phyloP scores from a whole-genome alignment of 2,113 vertebrate genomes.

The Aspiorhynchus laticeps region DNA sequence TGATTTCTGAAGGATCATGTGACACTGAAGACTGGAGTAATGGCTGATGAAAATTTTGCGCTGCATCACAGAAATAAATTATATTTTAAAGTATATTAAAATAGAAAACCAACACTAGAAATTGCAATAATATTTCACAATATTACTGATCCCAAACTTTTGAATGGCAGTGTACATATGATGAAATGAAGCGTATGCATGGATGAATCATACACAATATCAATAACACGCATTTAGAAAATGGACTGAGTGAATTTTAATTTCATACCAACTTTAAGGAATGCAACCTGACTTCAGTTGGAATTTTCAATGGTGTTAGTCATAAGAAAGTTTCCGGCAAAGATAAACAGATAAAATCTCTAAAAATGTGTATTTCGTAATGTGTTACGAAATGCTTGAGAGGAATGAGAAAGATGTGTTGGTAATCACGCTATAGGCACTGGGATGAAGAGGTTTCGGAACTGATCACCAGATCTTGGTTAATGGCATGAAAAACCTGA shows the following conservation, averaged over 20 bases:
- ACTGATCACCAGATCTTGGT: constrained; percentile 60
- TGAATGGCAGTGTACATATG: too few relatives aligned
- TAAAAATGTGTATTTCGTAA: too few relatives aligned
- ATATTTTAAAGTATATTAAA: too few relatives aligned
- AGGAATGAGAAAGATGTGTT: constrained; percentile 61
- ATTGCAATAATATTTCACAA: too few relatives aligned
- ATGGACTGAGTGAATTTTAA: not conserved
- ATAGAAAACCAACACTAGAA: too few relatives aligned
- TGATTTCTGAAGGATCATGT: too few relatives aligned
- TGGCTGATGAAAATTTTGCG: too few relatives aligned
- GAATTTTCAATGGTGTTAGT: not conserved
- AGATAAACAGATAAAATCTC: constrained; percentile 69
- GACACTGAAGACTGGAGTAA: too few relatives aligned
- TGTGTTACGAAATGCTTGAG: constrained; percentile 64
- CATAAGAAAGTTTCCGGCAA: not conserved
- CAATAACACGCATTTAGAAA: not conserved
- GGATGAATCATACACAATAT: not conserved
- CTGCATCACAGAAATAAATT: too few relatives aligned
- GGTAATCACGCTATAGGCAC: constrained; percentile 67
- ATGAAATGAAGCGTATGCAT: too few relatives aligned
- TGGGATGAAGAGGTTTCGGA: constrained; percentile 61
- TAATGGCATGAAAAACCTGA: constrained; percentile 32
- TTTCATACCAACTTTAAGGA: constrained; percentile 6
- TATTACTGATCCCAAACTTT: too few relatives aligned
- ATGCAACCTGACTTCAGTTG: not conserved